These are phyloP conservation scores for Hormiphora californensis DNA, from an alignment of 37 sponge, comb jelly and placozoan species.

Conservation along the genomic window DNA sequence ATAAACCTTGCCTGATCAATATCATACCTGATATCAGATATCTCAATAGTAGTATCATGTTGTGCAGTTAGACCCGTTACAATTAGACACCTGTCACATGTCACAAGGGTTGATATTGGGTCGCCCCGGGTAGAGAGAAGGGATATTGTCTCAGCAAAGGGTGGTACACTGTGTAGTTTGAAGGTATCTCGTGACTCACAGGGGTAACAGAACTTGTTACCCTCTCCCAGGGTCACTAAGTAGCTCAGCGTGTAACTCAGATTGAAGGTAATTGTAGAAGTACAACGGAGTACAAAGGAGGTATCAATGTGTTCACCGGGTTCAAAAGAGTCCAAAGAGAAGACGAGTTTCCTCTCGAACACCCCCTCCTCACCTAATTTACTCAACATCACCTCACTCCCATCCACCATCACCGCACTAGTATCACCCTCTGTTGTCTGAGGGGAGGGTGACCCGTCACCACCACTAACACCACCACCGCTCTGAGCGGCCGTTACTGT, in stretches of 20 bases:
- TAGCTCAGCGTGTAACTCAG: background rate
- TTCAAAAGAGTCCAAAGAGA: slow-evolving; percentile 14
- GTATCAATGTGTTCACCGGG: background rate
- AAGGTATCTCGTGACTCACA: background rate
- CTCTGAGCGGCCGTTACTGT: background rate
- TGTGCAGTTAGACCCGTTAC: background rate
- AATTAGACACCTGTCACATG: slow-evolving; percentile 47
- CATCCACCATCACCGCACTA: background rate
- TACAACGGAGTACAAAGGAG: slow-evolving; percentile 30
- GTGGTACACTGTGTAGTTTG: background rate
- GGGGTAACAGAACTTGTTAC: background rate
- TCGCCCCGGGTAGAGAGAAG: slow-evolving; percentile 43
- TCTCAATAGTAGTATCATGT: background rate
- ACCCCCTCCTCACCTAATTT: background rate
- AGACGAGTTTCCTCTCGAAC: background rate
- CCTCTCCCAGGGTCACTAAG: background rate
- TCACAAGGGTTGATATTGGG: slow-evolving; percentile 8
- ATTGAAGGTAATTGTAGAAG: background rate
- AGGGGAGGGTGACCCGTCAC: no score
- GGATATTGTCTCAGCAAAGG: background rate
- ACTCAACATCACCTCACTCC: background rate
- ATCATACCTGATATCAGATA: slow-evolving; percentile 20
- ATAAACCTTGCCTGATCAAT: slow-evolving; percentile 17
- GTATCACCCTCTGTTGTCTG: no score
- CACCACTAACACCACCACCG: no score